Base-by-base conservation (phyloP, 2,797 vertebrate genomes). In the Huso huso region DNA sequence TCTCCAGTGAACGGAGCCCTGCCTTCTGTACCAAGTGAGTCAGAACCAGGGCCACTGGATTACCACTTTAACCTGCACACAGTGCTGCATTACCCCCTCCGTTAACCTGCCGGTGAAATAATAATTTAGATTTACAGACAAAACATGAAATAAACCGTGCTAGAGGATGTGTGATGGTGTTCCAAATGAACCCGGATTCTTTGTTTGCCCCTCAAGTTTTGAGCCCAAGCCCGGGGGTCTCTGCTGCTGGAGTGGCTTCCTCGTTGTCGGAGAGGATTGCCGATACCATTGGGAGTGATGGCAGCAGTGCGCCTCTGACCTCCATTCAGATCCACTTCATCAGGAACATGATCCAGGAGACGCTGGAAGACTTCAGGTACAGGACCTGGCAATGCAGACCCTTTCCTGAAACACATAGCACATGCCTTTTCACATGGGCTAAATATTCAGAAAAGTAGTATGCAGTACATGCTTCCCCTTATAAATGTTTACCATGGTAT, bases 341-440 rank as follows among this genome's bases (percentile, higher is more conserved):
- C 80, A 93, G 92, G 78, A 95, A 93, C 83, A 96, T 99, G 93
- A 98, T 99, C 78, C 93, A 96, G 18, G 95, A 98, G 69, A 93
- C 91, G 1, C 74, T 99, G 84, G 95, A 99, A 80, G 95, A 98
- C 71, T 94, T 96, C 78, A 93, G 95, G 97, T 99, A 78, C 55
- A 79, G 23, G 23, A 37, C 23, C 23, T 37, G 23, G 23, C 23
- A 3, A 3, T 4, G 23, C 23, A 37, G 23, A 3, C 23, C 23
- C 23, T 37, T 37, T 37, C 23, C 23, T 37, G 2, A 37, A 37
- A 3, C 23, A 37, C 23, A 37, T 37, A 4, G 23, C 23, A 37
- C 23, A 37, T 37, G 23, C 4, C 23, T 37, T 37, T 37, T 37
- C 23, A 37, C 23, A 37, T 37, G 23, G 23, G 23, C 23, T 37